Base-by-base conservation (phyloP, 2,888 invertebrate genomes). In the Drosophila setosimentum region DNA sequence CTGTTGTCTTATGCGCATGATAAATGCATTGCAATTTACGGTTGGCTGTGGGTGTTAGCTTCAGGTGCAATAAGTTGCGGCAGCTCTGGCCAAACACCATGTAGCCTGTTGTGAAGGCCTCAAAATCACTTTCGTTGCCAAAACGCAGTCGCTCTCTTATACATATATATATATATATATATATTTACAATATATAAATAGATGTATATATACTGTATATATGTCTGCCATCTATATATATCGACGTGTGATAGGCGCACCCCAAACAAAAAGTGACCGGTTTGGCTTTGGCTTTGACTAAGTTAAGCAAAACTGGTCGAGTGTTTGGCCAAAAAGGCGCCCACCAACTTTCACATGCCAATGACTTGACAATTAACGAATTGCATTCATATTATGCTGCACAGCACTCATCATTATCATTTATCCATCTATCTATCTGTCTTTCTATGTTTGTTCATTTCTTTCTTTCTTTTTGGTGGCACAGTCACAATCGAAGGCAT, bases 401-500 rank as follows among this genome's bases (percentile, higher is more conserved):
- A 33, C 32, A 21, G 10, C 54, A 3, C 40, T 21, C 6, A 37
- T 21, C 18, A 42, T 57, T 5, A 54, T 30, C 18, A 24, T 42
- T n/a, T n/a, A n/a, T n/a, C n/a, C 10, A 10, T 55, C 16, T 33
- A 5, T 40, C 40, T 30, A 13, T 57, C n/a, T 18, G 59, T 35
- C 32, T 21, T 49, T 42, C 18, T 33, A n/a, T n/a, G n/a, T n/a
- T n/a, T n/a, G n/a, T n/a, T n/a, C n/a, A n/a, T n/a, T 18, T 57
- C n/a, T 18, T 61, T 35, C 32, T 21, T 49, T 42, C 18, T 33
- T 2, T 27, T 69, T 73, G 11, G 48, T 27, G 16, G 29, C 13
- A 30, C 82, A 93, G 93, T 91, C 92, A 51, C 93, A 93, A 80
- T 92, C 93, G 29, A 93, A 93, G 85, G 90, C 91, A 48, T 93